Conservation (phyloP, 2,797 vertebrate genomes). For the Lagocephalus sceleratus region DNA sequence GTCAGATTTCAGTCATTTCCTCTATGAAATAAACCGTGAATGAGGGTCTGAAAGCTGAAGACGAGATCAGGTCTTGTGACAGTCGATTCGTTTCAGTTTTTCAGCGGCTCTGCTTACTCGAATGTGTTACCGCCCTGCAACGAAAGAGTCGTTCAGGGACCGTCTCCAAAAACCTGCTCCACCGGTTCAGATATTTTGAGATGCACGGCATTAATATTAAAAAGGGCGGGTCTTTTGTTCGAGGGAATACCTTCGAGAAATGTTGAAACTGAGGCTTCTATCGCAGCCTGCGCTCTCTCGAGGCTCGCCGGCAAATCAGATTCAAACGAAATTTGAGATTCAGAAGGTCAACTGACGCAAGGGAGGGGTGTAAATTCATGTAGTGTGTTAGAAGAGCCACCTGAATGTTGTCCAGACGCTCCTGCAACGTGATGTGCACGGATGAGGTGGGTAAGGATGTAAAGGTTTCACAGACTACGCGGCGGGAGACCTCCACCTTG, state of each 20-base stretch:
- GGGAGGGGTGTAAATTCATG: too few species aligned
- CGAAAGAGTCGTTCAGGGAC: slow-evolving; percentile 14
- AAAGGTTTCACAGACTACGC: slow-evolving; percentile 54
- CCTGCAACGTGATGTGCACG: slow-evolving; percentile 62
- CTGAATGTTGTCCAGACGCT: slow-evolving; percentile 56
- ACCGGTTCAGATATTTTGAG: too few species aligned
- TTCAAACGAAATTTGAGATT: neutral
- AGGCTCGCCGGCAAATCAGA: slow-evolving; percentile 50
- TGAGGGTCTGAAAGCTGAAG: neutral
- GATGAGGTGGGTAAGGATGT: slow-evolving; percentile 46
- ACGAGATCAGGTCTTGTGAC: neutral
- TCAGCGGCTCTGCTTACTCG: slow-evolving; percentile 26
- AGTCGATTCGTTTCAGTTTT: neutral
- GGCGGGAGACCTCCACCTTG: slow-evolving; percentile 65
- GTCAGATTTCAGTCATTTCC: too few species aligned
- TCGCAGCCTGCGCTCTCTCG: slow-evolving; percentile 54
- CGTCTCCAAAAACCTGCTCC: too few species aligned
- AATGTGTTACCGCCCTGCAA: slow-evolving; percentile 60
- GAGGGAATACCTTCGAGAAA: slow-evolving; percentile 52
- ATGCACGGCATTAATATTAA: too few species aligned
- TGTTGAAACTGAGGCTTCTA: slow-evolving; percentile 61
- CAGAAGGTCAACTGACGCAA: neutral
- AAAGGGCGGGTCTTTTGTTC: too few species aligned
- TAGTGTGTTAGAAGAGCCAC: slow-evolving; percentile 20
- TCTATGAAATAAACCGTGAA: neutral